phyloP scores from a whole-genome alignment of 2,113 vertebrate genomes.

The Argyrosomus japonicus region DNA sequence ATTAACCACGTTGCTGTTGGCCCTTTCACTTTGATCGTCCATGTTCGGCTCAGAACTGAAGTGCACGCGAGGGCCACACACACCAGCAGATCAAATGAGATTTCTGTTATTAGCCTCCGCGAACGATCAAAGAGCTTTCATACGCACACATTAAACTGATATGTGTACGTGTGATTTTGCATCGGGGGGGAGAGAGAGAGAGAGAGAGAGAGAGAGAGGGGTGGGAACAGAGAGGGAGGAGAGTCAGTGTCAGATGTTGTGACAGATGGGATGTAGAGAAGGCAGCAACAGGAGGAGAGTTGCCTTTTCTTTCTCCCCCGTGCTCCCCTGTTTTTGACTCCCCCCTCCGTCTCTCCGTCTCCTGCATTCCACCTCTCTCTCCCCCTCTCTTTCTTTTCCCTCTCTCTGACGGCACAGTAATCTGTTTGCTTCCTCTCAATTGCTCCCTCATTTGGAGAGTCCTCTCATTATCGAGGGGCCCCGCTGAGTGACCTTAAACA shows the following conservation, averaged over 20 bases:
- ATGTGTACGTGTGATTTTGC: conserved; percentile 29
- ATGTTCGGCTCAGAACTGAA: neutral
- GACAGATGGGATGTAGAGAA: conserved; percentile 41
- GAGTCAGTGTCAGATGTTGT: conserved; percentile 32
- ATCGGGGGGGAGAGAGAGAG: neutral
- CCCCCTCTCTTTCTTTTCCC: neutral
- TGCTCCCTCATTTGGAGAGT: conserved; percentile 52
- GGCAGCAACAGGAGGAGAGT: conserved; percentile 11
- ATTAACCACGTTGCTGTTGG: conserved; percentile 9
- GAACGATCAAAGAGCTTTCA: conserved; percentile 48
- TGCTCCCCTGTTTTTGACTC: neutral
- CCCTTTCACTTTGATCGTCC: conserved; percentile 54
- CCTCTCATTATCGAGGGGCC: conserved; percentile 70
- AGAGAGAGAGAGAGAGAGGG: neutral
- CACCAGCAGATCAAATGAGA: conserved; percentile 45
- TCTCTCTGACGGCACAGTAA: conserved; percentile 47
- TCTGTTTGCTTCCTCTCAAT: conserved; percentile 65
- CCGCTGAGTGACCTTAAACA: conserved; percentile 52
- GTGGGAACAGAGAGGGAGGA: neutral
- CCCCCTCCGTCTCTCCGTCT: neutral
- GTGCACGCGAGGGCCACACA: neutral
- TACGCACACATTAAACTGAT: conserved; percentile 3
- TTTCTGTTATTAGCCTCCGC: conserved; percentile 26
- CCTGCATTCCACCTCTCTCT: conserved; percentile 17
- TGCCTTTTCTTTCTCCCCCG: conserved; percentile 9